phyloP scores from a whole-genome alignment of 2,888 invertebrate genomes.

The Camponotus fellah region DNA sequence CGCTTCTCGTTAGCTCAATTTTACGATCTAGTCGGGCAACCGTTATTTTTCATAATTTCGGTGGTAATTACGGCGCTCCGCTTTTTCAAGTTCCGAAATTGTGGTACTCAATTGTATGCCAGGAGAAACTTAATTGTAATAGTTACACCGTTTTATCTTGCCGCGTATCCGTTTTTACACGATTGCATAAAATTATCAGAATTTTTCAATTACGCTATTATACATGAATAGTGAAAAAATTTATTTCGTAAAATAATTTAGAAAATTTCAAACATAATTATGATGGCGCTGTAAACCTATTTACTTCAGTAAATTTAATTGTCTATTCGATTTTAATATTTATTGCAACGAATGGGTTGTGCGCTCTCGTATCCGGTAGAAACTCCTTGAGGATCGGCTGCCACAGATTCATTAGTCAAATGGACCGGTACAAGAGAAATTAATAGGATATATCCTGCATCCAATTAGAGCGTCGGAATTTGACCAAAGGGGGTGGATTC shows the following conservation, averaged over 20 bases:
- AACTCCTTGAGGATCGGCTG: constrained; percentile 35
- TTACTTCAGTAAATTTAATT: not conserved
- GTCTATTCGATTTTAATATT: constrained; percentile 10
- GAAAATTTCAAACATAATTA: not conserved
- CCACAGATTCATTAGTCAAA: constrained; percentile 75
- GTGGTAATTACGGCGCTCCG: constrained; percentile 65
- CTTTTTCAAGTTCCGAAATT: constrained; percentile 63
- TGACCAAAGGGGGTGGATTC: constrained; percentile 71
- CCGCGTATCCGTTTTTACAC: constrained; percentile 6
- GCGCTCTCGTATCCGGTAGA: constrained; percentile 34
- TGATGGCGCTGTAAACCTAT: not conserved
- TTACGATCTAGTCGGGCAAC: constrained; percentile 78
- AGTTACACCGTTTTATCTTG: constrained; percentile 62
- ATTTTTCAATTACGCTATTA: not conserved
- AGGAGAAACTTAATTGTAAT: constrained; percentile 64
- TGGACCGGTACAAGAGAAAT: constrained; percentile 72
- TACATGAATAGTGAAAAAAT: not conserved
- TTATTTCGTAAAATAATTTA: not conserved
- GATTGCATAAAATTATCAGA: not conserved
- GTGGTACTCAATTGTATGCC: constrained; percentile 34
- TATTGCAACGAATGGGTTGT: constrained; percentile 32
- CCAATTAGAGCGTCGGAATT: constrained; percentile 76
- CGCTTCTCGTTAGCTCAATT: constrained; percentile 82
- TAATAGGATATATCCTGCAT: constrained; percentile 73
- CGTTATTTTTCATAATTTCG: constrained; percentile 74